Base-by-base conservation (phyloP, 2,797 vertebrate genomes). In the Crocodylus rhombifer region DNA sequence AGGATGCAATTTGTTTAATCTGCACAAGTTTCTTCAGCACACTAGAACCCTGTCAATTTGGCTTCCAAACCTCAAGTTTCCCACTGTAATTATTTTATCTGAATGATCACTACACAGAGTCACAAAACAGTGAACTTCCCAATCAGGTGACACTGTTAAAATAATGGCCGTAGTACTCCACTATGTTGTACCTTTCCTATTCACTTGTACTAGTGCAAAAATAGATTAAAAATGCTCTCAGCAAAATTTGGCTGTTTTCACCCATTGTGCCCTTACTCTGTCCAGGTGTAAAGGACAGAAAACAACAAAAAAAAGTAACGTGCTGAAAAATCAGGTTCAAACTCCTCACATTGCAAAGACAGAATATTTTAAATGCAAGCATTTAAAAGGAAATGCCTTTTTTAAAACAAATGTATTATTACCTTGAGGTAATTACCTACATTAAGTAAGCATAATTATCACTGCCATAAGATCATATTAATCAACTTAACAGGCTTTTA, bases 21-120 rank as follows among this genome's bases (percentile, higher is more conserved):
- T 83, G 21, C 80, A 9, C 14, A 1, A 5, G 7, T 17, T 42
- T 23, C n/a, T 33, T 16, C 67, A 30, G 74, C 20, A 4, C 17
- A 1, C 5, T 51, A 13, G 23, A 73, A 51, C 14, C 17, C 2
- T 3, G 0, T 6, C 28, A 2, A 20, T n/a, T 14, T 14, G n/a
- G 67, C 77, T n/a, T 82, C 75, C 76, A 26, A 25, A 14, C 28
- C 26, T 30, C 18, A 67, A 36, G 16, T 12, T 57, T 15, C 65
- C 36, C 3, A 0, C 14, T 33, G 64, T 0, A 2, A 30, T 56
- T 62, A 4, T 20, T 61, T 23, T 63, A 77, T 77, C 69, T 6
- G 23, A 83, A 13, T 14, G 30, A 5, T 25, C 2, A 14, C 14
- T 5, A 56, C 21, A 64, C 79, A 80, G 61, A 73, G 57, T 76